Percentiles rank a stretch among this genome's conserved stretches.
Evolutionary conservation across 2,888 invertebrate genomes (phyloP).

Genomic region (Bombylius discolor): DNA sequence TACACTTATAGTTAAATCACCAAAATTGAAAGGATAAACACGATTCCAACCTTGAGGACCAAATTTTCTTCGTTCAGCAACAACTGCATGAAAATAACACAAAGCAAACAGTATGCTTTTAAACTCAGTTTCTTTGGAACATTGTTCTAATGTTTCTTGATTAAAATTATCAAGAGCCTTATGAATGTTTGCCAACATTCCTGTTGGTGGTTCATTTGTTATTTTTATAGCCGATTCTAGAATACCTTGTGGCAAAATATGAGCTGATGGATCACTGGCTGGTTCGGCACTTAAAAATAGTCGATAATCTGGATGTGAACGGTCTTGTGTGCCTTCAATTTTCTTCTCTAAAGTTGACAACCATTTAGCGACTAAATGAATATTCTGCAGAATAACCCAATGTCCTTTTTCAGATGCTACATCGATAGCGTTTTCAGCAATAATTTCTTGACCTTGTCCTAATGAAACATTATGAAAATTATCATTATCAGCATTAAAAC

Average conservation of each 20-base stretch:
- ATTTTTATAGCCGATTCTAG: constrained; percentile 89
- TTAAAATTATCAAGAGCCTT: constrained; percentile 85
- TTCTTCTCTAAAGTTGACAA: constrained; percentile 78
- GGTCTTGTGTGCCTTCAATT: constrained; percentile 66
- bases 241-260: constrained; percentile 71
- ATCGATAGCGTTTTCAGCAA: constrained; percentile 79
- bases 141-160: constrained; percentile 86
- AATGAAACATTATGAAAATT: constrained; percentile 89
- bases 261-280: constrained; percentile 49
- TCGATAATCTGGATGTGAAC: constrained; percentile 49
- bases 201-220: constrained; percentile 90
- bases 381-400: constrained; percentile 89
- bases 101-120: constrained; percentile 78
- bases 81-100: constrained; percentile 91
- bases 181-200: constrained; percentile 88
- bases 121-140: constrained; percentile 85
- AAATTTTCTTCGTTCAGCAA: constrained; percentile 84
- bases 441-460: constrained; percentile 87
- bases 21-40: constrained; percentile 64
- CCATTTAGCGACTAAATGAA: constrained; percentile 86
- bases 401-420: constrained; percentile 63
- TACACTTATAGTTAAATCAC: constrained; percentile 83
- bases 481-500: constrained; percentile 61
- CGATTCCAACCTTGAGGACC: constrained; percentile 38
- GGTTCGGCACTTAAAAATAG: constrained; percentile 85